phyloP scores from a whole-genome alignment of 2,113 vertebrate genomes.

The Chamaea fasciata region DNA sequence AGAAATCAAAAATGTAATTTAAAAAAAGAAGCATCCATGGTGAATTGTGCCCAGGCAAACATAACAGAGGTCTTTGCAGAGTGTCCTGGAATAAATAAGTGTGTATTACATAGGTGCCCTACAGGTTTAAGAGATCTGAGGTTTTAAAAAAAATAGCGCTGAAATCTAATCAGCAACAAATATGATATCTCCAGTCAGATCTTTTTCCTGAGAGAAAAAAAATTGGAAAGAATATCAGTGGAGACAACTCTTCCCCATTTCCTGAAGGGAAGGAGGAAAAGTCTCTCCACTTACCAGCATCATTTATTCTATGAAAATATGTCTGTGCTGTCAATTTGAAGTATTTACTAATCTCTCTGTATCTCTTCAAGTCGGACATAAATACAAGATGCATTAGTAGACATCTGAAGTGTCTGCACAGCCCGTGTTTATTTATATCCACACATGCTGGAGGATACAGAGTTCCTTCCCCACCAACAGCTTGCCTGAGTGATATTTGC shows the following conservation, averaged over 20 bases:
- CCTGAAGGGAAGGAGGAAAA: background rate
- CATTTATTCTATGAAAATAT: background rate
- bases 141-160: background rate
- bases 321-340: background rate
- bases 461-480: background rate
- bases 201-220: background rate
- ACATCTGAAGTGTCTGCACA: background rate
- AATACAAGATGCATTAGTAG: background rate
- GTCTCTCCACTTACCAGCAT: background rate
- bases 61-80: background rate
- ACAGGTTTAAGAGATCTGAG: background rate
- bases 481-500: background rate
- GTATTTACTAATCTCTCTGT: background rate
- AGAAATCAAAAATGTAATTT: background rate
- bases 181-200: background rate
- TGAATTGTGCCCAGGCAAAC: background rate
- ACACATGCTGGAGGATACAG: background rate
- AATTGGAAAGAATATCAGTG: background rate
- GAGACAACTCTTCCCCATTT: background rate
- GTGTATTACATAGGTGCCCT: background rate
- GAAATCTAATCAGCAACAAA: background rate
- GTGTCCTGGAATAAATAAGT: background rate
- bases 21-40: background rate
- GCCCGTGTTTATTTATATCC: background rate
- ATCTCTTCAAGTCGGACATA: background rate